These are phyloP conservation scores for Berghia stephanieae DNA, from an alignment of 1,140 invertebrate species.

Conservation along the genomic window DNA sequence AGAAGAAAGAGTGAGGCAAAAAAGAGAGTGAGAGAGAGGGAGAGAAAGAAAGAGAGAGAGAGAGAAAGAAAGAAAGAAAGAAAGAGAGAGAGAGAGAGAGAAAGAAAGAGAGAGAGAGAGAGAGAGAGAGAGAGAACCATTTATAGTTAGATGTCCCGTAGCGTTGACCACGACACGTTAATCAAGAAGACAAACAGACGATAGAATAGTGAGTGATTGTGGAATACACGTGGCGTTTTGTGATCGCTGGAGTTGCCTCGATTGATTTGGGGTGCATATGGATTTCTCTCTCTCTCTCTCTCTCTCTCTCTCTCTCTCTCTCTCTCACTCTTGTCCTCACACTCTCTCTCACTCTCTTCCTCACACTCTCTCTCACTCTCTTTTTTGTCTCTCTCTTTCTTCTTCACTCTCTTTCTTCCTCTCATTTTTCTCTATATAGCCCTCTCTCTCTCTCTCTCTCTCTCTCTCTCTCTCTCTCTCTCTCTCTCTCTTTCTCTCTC, in stretches of 20 bases:
- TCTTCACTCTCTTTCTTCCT: not conserved
- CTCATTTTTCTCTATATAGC: not conserved
- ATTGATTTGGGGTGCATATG: not conserved
- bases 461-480: not conserved
- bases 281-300: not conserved
- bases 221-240: not conserved
- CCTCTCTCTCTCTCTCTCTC: not conserved
- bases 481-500: not conserved
- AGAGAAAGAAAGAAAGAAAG: not conserved
- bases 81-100: not conserved
- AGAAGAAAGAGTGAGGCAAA: not conserved
- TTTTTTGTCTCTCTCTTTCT: not conserved
- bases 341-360: not conserved
- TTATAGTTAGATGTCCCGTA: not conserved
- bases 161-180: not conserved
- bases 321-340: not conserved
- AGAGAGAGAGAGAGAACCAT: slow-evolving; percentile 11
- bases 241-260: not conserved
- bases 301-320: not conserved
- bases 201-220: not conserved
- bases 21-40: not conserved
- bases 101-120: slow-evolving; percentile 14
- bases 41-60: not conserved
- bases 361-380: not conserved
- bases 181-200: not conserved